Evolutionary conservation across 2,797 vertebrate species (phyloP).

Genomic region (Molossus molossus): DNA sequence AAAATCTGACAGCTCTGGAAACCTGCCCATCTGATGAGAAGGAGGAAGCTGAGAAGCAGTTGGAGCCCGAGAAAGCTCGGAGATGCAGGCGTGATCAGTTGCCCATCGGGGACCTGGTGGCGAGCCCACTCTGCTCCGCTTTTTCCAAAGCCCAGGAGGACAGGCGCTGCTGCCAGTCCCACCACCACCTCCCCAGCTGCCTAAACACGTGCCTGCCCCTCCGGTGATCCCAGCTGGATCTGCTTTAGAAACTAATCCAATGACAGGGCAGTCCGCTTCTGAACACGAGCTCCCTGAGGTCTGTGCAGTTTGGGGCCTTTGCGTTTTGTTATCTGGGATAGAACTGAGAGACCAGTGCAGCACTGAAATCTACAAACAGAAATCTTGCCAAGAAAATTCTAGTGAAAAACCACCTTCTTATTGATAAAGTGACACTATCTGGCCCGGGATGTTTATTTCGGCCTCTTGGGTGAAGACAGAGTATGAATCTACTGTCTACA

Average conservation of each 20-base stretch:
- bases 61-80: conserved; percentile 63
- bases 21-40: conserved; percentile 79
- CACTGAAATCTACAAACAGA: not conserved
- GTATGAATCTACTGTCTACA: not conserved
- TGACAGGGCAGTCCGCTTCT: conserved; percentile 9
- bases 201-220: not conserved
- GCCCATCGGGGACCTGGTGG: conserved; percentile 64
- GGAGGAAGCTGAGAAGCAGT: conserved; percentile 63
- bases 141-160: conserved; percentile 64
- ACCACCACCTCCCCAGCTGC: conserved; percentile 34
- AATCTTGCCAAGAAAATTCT: not conserved
- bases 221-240: conserved; percentile 51
- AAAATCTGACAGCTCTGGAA: conserved; percentile 85
- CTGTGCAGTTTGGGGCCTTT: not conserved
- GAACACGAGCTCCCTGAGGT: not conserved
- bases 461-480: not conserved
- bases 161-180: conserved; percentile 41
- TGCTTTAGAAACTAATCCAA: conserved; percentile 42
- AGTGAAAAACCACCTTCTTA: not conserved
- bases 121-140: not conserved
- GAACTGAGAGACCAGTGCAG: not conserved
- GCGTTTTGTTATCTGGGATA: conserved; percentile 32
- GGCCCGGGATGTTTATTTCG: not conserved
- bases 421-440: not conserved
- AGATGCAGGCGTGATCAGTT: not conserved